Base-by-base conservation (phyloP, 1,140 invertebrate species). In the Chionoecetes opilio region DNA sequence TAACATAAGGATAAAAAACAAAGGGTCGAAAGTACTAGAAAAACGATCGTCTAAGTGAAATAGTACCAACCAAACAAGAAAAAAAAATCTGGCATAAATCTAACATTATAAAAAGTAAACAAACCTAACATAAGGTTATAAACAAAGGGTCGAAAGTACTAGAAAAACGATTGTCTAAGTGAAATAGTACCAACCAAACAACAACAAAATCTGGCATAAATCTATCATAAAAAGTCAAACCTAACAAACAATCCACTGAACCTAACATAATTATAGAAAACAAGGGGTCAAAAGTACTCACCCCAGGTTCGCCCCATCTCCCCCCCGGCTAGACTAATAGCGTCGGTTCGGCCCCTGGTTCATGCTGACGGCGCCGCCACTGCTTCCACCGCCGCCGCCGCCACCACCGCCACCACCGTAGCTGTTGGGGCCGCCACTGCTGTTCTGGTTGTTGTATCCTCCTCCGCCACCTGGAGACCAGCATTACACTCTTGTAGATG, bases 331-430 rank as follows among this genome's bases (percentile, higher is more conserved):
- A 93, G 21, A 37, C 86, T 94, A 94, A 53, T 94, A 94, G n/a
- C 93, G 88, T 75, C 93, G 89, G 88, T 94, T 94, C 34, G 93
- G 93, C 26, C 93, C 93, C n/a, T 94, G 93, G 37, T 94, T 94
- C 93, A 94, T 94, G 63, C 35, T 63, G 14, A 91, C 88, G 11
- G 93, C 93, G 35, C 93, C 88, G 0, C 92, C 91, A 17, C 46
- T 34, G 0, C 89, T 75, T 2, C 86, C 86, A 21, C 86, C 86
- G 2, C 91, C 63, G 32, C 91, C 91, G n/a, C n/a, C n/a, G 29
- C 91, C 91, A 37, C 91, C 91, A 82, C 91, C 53, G 32, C 91
- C 75, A 35, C 91, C 91, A 34, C 92, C 92, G 37, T 90, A 90
- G 53, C 38, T 90, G 93, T 94, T 94, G 37, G 87, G 87, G 29